A percentile compares a stretch with the other conserved stretches of the same genome.
phyloP scores from a whole-genome alignment of 2,888 invertebrate genomes.

The Spisula solida region DNA sequence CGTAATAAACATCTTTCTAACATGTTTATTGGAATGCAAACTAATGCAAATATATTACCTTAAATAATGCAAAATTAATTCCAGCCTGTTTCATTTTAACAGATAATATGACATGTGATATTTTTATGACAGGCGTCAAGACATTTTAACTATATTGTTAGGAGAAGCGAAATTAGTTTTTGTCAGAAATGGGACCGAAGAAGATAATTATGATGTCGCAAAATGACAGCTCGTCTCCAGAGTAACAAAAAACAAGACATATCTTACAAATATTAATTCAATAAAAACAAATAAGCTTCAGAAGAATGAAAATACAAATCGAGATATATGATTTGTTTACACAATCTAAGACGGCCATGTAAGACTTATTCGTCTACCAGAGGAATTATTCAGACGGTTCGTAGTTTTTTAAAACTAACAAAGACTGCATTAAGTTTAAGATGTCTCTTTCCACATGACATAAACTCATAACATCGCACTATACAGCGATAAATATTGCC shows the following conservation, averaged over 20 bases:
- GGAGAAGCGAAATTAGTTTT: constrained; percentile 63
- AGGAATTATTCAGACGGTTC: not conserved
- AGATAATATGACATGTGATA: constrained; percentile 59
- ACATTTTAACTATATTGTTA: constrained; percentile 62
- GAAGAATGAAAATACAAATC: not conserved
- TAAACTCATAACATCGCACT: not conserved
- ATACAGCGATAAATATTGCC: not conserved
- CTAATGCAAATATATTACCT: constrained; percentile 26
- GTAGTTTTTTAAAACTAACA: not conserved
- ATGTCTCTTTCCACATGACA: constrained; percentile 10
- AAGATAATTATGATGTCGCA: constrained; percentile 64
- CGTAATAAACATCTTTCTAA: not conserved
- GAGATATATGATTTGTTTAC: constrained; percentile 24
- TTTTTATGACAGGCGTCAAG: constrained; percentile 54
- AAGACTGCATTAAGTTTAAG: not conserved
- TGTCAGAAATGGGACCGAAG: constrained; percentile 68
- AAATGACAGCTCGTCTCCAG: constrained; percentile 68
- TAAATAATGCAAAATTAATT: constrained; percentile 31
- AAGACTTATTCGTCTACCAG: not conserved
- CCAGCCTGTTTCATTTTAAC: constrained; percentile 20
- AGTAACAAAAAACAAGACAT: constrained; percentile 65
- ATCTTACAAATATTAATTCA: constrained; percentile 70
- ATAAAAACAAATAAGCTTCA: constrained; percentile 69
- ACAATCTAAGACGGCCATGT: not conserved
- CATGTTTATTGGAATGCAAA: constrained; percentile 17